Evolutionary conservation across 1,140 invertebrate species (phyloP).

Genomic region (Mycetomoellerius zeteki): DNA sequence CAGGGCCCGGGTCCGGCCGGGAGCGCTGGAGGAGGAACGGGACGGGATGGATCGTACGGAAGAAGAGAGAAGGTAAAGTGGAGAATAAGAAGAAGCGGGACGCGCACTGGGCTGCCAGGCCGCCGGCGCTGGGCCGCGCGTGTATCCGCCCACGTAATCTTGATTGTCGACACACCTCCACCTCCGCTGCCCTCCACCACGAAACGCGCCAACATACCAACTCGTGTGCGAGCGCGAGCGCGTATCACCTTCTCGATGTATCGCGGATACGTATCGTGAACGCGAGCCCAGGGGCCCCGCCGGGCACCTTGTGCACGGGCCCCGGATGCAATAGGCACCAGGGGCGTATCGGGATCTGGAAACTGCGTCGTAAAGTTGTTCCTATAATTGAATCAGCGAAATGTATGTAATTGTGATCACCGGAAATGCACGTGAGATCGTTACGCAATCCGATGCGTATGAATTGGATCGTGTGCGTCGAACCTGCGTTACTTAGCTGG

Average conservation of each 20-base stretch:
- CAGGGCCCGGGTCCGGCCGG: slow-evolving; percentile 29
- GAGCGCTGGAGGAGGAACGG: slow-evolving; percentile 20
- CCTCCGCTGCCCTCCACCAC: slow-evolving; percentile 74
- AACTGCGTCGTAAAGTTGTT: slow-evolving; percentile 50
- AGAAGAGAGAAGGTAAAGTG: neutral
- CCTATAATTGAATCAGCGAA: slow-evolving; percentile 49
- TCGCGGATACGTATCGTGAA: slow-evolving; percentile 45
- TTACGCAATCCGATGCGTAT: neutral
- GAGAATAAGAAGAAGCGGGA: slow-evolving; percentile 69
- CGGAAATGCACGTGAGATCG: slow-evolving; percentile 18
- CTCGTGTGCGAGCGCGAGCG: slow-evolving; percentile 8
- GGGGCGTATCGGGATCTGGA: slow-evolving; percentile 66
- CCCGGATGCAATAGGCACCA: slow-evolving; percentile 69
- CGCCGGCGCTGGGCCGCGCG: slow-evolving; percentile 80
- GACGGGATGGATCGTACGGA: neutral
- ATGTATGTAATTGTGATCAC: slow-evolving; percentile 34
- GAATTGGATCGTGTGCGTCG: no score
- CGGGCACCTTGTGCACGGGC: slow-evolving; percentile 49
- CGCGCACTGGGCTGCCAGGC: slow-evolving; percentile 76
- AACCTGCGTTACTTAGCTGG: neutral
- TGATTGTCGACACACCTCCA: slow-evolving; percentile 84
- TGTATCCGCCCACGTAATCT: slow-evolving; percentile 80
- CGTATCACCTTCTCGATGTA: slow-evolving; percentile 45
- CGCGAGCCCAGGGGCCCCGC: slow-evolving; percentile 40
- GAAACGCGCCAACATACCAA: slow-evolving; percentile 69